A percentile compares a stretch with the other conserved stretches of the same genome.
Conservation (phyloP, 2,113 vertebrate genomes). For the Addax nasomaculatus region DNA sequence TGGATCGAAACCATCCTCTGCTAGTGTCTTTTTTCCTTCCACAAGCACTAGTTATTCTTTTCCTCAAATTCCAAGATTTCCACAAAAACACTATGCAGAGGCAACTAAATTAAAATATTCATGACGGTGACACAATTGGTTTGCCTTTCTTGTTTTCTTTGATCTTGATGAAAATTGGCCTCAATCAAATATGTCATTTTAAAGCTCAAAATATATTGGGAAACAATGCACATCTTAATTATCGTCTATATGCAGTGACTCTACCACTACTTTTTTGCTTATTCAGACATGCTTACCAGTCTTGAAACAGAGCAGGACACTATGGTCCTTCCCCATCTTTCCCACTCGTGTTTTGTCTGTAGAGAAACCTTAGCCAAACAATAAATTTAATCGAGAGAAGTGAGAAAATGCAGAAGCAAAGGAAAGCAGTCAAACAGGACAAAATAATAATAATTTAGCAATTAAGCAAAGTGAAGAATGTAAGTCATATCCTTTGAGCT, state of each 20-base stretch:
- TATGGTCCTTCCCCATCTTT: background rate
- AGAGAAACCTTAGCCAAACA: background rate
- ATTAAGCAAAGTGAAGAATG: background rate
- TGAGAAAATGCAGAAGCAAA: background rate
- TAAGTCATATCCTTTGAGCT: background rate
- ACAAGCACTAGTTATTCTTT: background rate
- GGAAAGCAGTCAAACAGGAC: background rate
- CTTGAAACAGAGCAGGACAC: background rate
- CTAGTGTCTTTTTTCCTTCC: accelerated
- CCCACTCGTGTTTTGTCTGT: background rate
- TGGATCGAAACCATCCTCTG: background rate
- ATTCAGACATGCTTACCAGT: background rate
- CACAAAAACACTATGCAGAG: background rate
- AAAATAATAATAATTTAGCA: background rate
- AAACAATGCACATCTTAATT: background rate
- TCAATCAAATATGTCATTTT: background rate
- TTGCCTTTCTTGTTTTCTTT: background rate
- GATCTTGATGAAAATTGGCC: background rate
- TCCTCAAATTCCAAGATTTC: background rate
- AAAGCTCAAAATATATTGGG: background rate
- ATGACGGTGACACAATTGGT: background rate
- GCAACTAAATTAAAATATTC: background rate
- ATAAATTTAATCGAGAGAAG: background rate
- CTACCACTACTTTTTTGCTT: background rate
- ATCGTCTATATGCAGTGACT: background rate